Evolutionary conservation across 2,113 vertebrate genomes (phyloP).

Genomic region (Aldabrachelys gigantea): DNA sequence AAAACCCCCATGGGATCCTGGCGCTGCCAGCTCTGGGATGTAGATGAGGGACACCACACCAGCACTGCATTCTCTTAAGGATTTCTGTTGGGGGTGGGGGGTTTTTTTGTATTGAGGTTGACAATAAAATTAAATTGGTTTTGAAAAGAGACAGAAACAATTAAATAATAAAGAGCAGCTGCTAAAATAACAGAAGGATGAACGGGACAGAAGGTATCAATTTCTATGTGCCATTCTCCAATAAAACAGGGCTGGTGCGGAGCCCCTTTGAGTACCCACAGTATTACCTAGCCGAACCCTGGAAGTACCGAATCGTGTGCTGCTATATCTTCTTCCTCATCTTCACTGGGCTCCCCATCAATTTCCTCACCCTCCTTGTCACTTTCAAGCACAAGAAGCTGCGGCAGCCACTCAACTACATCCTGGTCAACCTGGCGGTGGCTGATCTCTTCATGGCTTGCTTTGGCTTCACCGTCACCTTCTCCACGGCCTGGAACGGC

Average conservation of each 20-base stretch:
- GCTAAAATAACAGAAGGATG: constrained; percentile 60
- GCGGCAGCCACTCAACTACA: constrained; percentile 84
- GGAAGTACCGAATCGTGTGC: constrained; percentile 73
- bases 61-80: neutral
- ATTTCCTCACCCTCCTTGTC: constrained; percentile 82
- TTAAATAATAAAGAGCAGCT: neutral
- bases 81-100: neutral
- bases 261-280: constrained; percentile 84
- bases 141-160: neutral
- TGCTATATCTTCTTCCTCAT: constrained; percentile 85
- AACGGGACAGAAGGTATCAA: constrained; percentile 86
- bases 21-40: neutral
- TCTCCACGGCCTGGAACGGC: constrained; percentile 73
- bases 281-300: constrained; percentile 83
- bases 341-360: constrained; percentile 81
- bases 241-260: constrained; percentile 83
- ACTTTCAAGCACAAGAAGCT: constrained; percentile 87
- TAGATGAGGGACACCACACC: constrained; percentile 18
- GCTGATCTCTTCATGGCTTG: constrained; percentile 81
- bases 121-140: neutral
- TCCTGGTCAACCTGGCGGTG: constrained; percentile 83
- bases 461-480: constrained; percentile 81
- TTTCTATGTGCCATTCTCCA: constrained; percentile 87
- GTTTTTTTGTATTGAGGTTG: neutral
- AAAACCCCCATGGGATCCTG: constrained; percentile 50